phyloP scores from a whole-genome alignment of 2,888 invertebrate species.

The Volucella bombylans region DNA sequence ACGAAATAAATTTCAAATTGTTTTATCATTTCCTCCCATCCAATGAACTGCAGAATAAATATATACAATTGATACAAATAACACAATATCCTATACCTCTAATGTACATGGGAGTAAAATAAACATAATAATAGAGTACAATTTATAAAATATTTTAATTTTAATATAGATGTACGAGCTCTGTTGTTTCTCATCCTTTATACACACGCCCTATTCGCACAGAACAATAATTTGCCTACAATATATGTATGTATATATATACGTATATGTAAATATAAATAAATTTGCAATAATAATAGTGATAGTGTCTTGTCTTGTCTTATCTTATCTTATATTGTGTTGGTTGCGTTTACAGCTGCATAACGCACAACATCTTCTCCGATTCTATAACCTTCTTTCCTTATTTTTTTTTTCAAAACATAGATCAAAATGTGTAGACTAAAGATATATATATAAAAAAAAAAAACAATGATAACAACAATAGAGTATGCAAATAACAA shows the following conservation, averaged over 20 bases:
- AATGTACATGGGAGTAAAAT: constrained; percentile 60
- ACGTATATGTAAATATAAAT: constrained; percentile 52
- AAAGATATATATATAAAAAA: constrained; percentile 25
- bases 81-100: constrained; percentile 31
- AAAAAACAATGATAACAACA: constrained; percentile 69
- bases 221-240: constrained; percentile 41
- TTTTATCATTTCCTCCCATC: constrained; percentile 7
- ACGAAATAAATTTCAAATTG: constrained; percentile 31
- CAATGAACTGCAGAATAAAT: constrained; percentile 50
- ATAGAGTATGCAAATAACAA: constrained; percentile 65
- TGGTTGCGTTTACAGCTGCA: constrained; percentile 13
- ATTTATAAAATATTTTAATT: constrained; percentile 35
- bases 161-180: constrained; percentile 18
- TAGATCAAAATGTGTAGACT: constrained; percentile 27
- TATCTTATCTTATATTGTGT: neutral
- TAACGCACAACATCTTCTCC: neutral
- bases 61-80: constrained; percentile 68
- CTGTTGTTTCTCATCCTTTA: constrained; percentile 44
- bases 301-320: constrained; percentile 20
- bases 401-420: constrained; percentile 25
- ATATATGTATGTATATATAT: constrained; percentile 25
- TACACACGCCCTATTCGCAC: constrained; percentile 39
- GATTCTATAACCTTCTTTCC: too few relatives aligned
- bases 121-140: constrained; percentile 37
- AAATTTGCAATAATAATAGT: constrained; percentile 46